Conservation (phyloP, 2,113 vertebrate species). For the Psittacula cyanocephala region DNA sequence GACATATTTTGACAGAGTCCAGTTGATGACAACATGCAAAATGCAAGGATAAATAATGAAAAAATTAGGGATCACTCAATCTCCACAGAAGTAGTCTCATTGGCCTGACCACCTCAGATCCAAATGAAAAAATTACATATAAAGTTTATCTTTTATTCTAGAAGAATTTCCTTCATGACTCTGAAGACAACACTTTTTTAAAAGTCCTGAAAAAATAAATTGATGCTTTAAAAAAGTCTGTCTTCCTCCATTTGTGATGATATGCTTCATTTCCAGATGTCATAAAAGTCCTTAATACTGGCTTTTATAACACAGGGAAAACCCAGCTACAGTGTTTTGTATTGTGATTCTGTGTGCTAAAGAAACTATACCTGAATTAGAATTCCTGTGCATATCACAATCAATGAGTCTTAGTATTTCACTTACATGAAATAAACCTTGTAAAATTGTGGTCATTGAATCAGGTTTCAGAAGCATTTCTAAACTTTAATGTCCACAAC, state of each 20-base stretch:
- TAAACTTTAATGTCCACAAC: fast-evolving
- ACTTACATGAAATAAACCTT: not conserved
- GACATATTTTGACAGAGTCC: not conserved
- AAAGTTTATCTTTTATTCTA: not conserved
- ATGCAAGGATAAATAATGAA: not conserved
- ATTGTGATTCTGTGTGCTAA: not conserved
- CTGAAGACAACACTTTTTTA: not conserved
- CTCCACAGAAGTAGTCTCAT: not conserved
- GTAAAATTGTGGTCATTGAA: not conserved
- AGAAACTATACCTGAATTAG: not conserved
- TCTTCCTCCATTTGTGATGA: not conserved
- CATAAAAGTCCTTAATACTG: not conserved
- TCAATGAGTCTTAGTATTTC: not conserved
- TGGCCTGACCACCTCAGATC: not conserved
- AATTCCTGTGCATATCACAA: not conserved
- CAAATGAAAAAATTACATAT: not conserved
- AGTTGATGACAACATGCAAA: not conserved
- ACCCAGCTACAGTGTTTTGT: not conserved
- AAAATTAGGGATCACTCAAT: not conserved
- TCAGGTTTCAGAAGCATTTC: not conserved
- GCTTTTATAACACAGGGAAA: not conserved
- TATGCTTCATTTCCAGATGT: not conserved
- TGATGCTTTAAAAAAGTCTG: not conserved
- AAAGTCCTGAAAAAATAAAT: not conserved
- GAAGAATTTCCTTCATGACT: not conserved